Conservation (phyloP, 2,888 invertebrate species). For the Clanis bilineata region DNA sequence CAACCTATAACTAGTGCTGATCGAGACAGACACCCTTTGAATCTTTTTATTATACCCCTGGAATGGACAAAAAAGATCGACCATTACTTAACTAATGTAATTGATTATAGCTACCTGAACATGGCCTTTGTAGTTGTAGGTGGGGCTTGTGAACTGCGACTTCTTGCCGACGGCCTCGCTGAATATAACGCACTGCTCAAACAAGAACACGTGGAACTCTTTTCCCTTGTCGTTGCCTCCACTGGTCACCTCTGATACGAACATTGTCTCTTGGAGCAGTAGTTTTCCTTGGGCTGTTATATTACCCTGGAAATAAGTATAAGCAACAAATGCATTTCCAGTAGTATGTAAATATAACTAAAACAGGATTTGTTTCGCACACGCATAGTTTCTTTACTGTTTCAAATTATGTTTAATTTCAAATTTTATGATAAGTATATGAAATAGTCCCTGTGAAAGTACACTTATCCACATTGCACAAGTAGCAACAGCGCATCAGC, state of each 20-base stretch:
- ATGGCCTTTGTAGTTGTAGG: constrained; percentile 97
- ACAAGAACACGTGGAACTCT: constrained; percentile 97
- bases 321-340: not conserved
- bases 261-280: constrained; percentile 91
- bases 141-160: constrained; percentile 95
- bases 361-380: no score
- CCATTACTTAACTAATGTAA: no score
- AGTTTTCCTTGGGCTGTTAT: constrained; percentile 98
- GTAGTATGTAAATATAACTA: not conserved
- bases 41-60: no score
- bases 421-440: not conserved
- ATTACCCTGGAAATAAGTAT: constrained; percentile 87
- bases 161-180: constrained; percentile 96
- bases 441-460: not conserved
- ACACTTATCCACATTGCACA: no score
- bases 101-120: no score
- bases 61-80: no score
- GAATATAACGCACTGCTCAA: constrained; percentile 98
- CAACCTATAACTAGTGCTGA: no score
- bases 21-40: no score
- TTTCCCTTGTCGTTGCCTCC: constrained; percentile 70
- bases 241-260: constrained; percentile 85
- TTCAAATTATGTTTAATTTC: not conserved
- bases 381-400: no score
- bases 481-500: no score